A percentile compares a stretch with the other conserved stretches of the same genome.
phyloP scores from a whole-genome alignment of 1,140 invertebrate genomes.

The Leptopilina boulardi region DNA sequence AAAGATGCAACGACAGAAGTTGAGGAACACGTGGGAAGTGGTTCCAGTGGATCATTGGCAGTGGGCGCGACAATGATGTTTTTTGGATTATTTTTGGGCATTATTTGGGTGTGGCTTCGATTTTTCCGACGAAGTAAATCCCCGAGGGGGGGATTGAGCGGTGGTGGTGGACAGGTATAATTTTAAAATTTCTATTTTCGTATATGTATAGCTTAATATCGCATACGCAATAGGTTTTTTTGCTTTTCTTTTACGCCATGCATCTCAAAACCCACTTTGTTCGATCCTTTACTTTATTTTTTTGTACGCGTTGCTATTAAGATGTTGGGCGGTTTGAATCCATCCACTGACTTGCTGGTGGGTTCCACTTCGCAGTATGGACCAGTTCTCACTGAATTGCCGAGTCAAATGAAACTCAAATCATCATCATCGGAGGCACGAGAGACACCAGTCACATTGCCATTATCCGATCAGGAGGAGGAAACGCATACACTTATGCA shows the following conservation, averaged over 20 bases:
- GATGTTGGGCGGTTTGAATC: slow-evolving; percentile 77
- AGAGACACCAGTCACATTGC: slow-evolving; percentile 62
- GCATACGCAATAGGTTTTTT: slow-evolving; percentile 44
- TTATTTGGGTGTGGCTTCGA: slow-evolving; percentile 67
- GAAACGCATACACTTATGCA: slow-evolving; percentile 74
- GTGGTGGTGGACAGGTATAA: slow-evolving; percentile 72
- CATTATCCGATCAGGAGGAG: slow-evolving; percentile 73
- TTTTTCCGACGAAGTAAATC: slow-evolving; percentile 69
- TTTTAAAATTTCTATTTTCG: neutral
- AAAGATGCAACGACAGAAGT: slow-evolving; percentile 53
- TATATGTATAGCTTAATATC: too few relatives aligned
- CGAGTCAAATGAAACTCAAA: slow-evolving; percentile 70
- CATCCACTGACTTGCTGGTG: slow-evolving; percentile 77
- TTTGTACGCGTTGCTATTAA: slow-evolving; percentile 74
- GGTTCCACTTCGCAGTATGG: slow-evolving; percentile 77
- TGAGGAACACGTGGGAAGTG: slow-evolving; percentile 57
- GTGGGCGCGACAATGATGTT: slow-evolving; percentile 68
- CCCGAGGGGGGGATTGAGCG: slow-evolving; percentile 68
- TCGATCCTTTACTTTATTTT: slow-evolving; percentile 67
- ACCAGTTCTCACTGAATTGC: slow-evolving; percentile 74
- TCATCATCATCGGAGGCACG: slow-evolving; percentile 56
- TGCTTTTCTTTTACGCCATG: slow-evolving; percentile 47
- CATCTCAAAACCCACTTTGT: slow-evolving; percentile 43
- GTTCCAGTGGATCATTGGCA: slow-evolving; percentile 61
- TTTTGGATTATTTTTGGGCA: slow-evolving; percentile 62